Percentiles rank a stretch among this genome's conserved stretches.
Conservation (phyloP, 2,888 invertebrate genomes). For the Drosophila villosipedis region DNA sequence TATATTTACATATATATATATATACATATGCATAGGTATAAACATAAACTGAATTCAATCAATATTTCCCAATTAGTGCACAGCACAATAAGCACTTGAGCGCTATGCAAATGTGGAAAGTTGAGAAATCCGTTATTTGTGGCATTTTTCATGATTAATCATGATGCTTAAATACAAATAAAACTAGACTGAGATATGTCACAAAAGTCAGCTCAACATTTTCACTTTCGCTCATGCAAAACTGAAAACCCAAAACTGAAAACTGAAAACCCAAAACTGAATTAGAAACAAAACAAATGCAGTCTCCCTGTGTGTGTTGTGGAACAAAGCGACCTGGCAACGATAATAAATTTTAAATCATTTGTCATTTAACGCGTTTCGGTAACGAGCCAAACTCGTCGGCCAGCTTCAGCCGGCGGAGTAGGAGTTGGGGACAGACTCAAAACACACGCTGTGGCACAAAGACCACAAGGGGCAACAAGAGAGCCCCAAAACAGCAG, state of each 20-base stretch:
- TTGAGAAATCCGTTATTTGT: constrained; percentile 2
- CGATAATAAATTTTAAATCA: constrained; percentile 78
- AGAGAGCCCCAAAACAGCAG: constrained; percentile 48
- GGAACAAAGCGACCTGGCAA: constrained; percentile 31
- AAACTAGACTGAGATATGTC: constrained; percentile 35
- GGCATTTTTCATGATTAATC: constrained; percentile 60
- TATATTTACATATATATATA: background rate
- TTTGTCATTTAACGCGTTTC: constrained; percentile 81
- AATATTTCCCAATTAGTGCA: constrained; percentile 11
- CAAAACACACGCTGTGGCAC: background rate
- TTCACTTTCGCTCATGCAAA: constrained; percentile 69
- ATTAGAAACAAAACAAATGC: constrained; percentile 4
- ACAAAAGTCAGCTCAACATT: constrained; percentile 51
- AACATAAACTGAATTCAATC: constrained; percentile 17
- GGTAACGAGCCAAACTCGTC: constrained; percentile 67
- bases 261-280: constrained; percentile 40
- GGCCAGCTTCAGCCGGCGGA: background rate
- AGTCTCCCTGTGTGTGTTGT: constrained; percentile 1
- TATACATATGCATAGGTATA: background rate
- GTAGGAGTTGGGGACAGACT: background rate
- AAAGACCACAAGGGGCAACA: constrained; percentile 32
- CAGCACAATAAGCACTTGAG: constrained; percentile 6
- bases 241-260: constrained; percentile 26
- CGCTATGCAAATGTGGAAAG: constrained; percentile 9
- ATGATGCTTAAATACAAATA: constrained; percentile 26